These are phyloP conservation scores for Drosophila cyrtoloma DNA, from an alignment of 2,888 invertebrate genomes.

Conservation along the genomic window DNA sequence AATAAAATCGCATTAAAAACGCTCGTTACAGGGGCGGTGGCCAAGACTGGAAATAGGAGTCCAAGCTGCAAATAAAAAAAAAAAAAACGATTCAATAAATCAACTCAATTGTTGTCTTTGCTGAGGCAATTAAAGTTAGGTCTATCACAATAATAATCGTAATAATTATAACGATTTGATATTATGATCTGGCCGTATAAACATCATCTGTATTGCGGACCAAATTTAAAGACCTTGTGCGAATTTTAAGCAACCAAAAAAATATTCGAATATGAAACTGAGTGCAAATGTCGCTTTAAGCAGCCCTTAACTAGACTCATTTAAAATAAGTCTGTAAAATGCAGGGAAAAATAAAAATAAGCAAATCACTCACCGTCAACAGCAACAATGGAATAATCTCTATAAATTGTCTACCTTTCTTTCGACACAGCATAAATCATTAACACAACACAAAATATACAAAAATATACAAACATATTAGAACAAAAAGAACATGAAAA, in stretches of 20 bases:
- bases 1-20: constrained; percentile 66
- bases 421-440: background rate
- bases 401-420: background rate
- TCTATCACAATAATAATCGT: constrained; percentile 32
- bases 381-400: background rate
- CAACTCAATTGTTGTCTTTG: constrained; percentile 36
- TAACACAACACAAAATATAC: too few species aligned
- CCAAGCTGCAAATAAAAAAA: constrained; percentile 4
- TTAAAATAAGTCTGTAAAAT: background rate
- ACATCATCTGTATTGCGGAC: constrained; percentile 25
- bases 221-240: constrained; percentile 60
- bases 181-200: constrained; percentile 32
- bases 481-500: background rate
- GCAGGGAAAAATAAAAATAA: background rate
- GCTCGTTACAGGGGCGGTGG: constrained; percentile 45
- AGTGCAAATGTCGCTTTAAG: background rate
- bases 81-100: constrained; percentile 39
- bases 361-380: background rate
- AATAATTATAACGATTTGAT: constrained; percentile 54
- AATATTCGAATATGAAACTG: background rate
- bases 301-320: background rate
- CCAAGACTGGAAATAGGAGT: constrained; percentile 1
- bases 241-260: constrained; percentile 38
- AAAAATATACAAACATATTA: background rate
- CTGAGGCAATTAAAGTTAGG: constrained; percentile 13